These are phyloP conservation scores for Pangasius krempfi DNA, from an alignment of 2,797 vertebrate genomes.

Conservation along the genomic window DNA sequence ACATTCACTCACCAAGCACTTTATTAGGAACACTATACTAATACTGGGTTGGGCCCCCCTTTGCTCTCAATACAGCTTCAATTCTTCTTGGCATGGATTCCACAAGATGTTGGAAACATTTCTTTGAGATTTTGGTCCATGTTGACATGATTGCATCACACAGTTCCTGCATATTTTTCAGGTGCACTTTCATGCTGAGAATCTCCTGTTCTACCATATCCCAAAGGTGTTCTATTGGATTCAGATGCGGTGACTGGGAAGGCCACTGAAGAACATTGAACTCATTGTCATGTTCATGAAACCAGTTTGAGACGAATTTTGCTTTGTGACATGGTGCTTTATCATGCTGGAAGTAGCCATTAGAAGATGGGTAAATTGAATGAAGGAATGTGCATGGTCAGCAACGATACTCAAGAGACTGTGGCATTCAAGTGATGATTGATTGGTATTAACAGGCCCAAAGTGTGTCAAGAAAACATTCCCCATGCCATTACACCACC, in stretches of 20 bases:
- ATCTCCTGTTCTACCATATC: neutral
- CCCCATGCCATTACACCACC: neutral
- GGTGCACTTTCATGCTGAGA: too few relatives aligned
- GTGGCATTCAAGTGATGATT: neutral
- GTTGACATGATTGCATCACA: neutral
- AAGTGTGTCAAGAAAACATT: neutral
- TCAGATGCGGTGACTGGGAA: neutral
- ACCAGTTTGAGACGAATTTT: neutral
- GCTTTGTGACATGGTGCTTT: neutral
- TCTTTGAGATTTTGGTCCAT: neutral
- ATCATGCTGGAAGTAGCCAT: neutral
- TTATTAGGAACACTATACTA: neutral
- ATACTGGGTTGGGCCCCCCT: neutral
- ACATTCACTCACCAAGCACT: neutral
- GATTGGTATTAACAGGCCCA: neutral
- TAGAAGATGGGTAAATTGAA: neutral
- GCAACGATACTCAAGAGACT: neutral
- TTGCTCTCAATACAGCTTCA: neutral
- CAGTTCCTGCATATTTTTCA: neutral
- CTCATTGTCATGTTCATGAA: neutral
- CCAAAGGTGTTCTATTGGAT: neutral
- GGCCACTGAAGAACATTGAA: neutral
- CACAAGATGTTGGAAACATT: neutral
- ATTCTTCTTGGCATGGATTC: neutral
- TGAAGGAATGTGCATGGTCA: neutral